Evolutionary conservation across 2,797 vertebrate genomes (phyloP).

Genomic region (Sebastes wilsoni): DNA sequence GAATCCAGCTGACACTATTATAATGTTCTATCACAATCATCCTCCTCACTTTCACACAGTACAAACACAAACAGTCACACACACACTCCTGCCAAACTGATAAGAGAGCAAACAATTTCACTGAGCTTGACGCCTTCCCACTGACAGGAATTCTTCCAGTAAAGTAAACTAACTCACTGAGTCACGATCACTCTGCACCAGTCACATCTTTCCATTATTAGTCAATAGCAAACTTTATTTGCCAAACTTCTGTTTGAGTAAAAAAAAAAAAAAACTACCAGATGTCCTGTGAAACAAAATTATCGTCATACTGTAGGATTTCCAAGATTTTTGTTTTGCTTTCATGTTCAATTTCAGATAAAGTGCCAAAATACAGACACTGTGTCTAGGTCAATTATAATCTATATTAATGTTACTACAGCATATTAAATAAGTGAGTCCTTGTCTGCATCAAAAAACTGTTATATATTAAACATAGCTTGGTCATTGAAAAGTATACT

Average conservation of each 20-base stretch:
- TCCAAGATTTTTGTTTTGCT: neutral
- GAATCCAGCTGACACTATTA: conserved; percentile 46
- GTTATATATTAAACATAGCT: neutral
- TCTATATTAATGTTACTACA: neutral
- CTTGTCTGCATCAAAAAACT: neutral
- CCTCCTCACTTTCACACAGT: conserved; percentile 47
- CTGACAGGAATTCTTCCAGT: conserved; percentile 30
- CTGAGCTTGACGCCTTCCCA: conserved; percentile 35
- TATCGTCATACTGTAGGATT: neutral
- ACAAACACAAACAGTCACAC: conserved; percentile 51
- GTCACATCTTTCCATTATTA: neutral
- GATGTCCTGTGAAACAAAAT: neutral
- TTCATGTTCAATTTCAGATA: neutral
- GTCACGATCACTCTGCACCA: conserved; percentile 21
- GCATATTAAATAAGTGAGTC: neutral
- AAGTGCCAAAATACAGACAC: neutral
- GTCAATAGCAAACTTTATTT: conserved; percentile 11
- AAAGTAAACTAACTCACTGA: conserved; percentile 41
- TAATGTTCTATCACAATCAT: conserved; percentile 38
- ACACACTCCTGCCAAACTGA: conserved; percentile 34
- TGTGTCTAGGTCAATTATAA: neutral
- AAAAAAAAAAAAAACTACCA: neutral
- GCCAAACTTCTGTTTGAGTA: neutral
- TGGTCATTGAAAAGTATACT: neutral
- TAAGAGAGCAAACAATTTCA: conserved; percentile 47